A percentile compares a stretch with the other conserved stretches of the same genome.
phyloP scores from a whole-genome alignment of 2,888 invertebrate genomes.

The Cephalotes varians region DNA sequence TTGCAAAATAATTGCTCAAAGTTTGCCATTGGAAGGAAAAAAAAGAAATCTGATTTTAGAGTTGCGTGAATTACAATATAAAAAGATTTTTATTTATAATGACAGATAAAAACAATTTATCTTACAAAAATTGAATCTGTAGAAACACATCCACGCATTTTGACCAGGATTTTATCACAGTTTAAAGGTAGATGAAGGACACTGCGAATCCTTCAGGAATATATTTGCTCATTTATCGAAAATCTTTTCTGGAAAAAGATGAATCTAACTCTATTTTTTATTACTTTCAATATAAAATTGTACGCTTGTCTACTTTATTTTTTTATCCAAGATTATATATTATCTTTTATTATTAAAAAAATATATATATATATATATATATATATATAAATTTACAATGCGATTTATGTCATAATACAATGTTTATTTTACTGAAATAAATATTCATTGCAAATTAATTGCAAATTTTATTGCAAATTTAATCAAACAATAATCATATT shows the following conservation, averaged over 20 bases:
- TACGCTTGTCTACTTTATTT: neutral
- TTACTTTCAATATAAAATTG: slow-evolving; percentile 1
- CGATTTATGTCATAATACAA: neutral
- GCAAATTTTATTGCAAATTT: neutral
- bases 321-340: neutral
- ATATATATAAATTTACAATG: neutral
- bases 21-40: neutral
- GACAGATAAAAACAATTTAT: neutral
- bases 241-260: neutral
- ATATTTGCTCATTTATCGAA: neutral
- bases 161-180: slow-evolving; percentile 81
- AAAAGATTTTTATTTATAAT: neutral
- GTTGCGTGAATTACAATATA: neutral
- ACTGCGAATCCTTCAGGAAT: slow-evolving; percentile 54
- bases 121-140: neutral
- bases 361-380: too few species aligned
- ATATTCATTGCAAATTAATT: neutral
- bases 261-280: neutral
- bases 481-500: neutral
- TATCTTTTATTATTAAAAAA: neutral
- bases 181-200: slow-evolving; percentile 76
- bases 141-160: slow-evolving; percentile 80
- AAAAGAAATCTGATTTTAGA: neutral
- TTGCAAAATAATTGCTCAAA: neutral
- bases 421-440: neutral